These are phyloP conservation scores for Dynastes maya DNA, from an alignment of 2,888 invertebrate species.

Conservation along the genomic window DNA sequence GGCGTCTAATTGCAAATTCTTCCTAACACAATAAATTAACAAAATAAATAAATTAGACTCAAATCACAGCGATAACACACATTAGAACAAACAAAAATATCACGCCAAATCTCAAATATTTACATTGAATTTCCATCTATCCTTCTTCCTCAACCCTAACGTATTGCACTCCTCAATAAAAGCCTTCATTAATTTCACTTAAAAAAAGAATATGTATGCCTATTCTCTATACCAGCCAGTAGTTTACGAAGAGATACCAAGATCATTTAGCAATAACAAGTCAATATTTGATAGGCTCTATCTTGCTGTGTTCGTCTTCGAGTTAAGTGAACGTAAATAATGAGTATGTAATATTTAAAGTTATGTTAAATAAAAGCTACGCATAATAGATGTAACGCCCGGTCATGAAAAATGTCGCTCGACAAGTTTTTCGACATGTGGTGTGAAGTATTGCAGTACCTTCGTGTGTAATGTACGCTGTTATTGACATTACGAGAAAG, in stretches of 20 bases:
- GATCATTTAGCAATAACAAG: constrained; percentile 8
- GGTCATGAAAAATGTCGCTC: constrained; percentile 15
- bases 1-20: neutral
- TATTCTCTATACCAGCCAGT: neutral
- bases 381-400: neutral
- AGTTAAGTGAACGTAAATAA: constrained; percentile 26
- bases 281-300: constrained; percentile 11
- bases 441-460: constrained; percentile 8
- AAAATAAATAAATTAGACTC: constrained; percentile 39
- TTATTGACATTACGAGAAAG: neutral
- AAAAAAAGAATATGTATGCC: no score
- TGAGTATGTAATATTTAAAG: constrained; percentile 16
- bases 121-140: neutral
- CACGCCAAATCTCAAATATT: constrained; percentile 1
- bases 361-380: neutral
- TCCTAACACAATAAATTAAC: constrained; percentile 17
- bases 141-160: no score
- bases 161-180: no score
- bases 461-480: neutral
- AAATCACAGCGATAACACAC: neutral
- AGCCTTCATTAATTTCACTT: no score
- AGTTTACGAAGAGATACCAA: neutral
- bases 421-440: constrained; percentile 10
- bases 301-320: constrained; percentile 6
- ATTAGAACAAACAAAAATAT: neutral